A percentile compares a stretch with the other conserved stretches of the same genome.
These are phyloP conservation scores for Argynnis bischoffii DNA, from an alignment of 2,888 invertebrate species.

Conservation along the genomic window DNA sequence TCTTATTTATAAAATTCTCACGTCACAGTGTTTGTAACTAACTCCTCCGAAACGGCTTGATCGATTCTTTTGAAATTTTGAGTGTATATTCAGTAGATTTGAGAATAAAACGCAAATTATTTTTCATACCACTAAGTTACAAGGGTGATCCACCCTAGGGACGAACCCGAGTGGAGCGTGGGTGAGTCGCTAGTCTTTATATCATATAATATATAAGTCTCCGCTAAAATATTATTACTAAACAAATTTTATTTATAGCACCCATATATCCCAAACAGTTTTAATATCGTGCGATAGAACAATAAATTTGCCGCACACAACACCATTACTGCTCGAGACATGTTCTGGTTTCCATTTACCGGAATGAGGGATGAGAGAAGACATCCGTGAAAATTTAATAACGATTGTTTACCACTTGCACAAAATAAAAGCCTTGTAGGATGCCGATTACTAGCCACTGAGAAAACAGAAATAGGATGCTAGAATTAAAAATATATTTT, in stretches of 20 bases:
- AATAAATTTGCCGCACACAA: slow-evolving; percentile 39
- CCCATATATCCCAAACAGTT: slow-evolving; percentile 17
- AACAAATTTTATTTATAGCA: slow-evolving; percentile 9
- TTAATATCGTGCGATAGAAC: slow-evolving; percentile 26
- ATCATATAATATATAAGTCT: too few species aligned
- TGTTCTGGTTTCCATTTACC: slow-evolving; percentile 61
- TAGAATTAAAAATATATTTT: slow-evolving; percentile 39
- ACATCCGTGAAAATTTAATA: slow-evolving; percentile 79
- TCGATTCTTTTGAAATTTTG: too few species aligned
- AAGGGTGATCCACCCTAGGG: too few species aligned
- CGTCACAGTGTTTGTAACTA: too few species aligned
- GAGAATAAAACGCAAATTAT: too few species aligned
- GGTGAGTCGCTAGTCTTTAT: too few species aligned
- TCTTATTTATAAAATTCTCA: too few species aligned
- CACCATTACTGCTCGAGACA: slow-evolving; percentile 54
- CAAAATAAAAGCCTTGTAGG: slow-evolving; percentile 69
- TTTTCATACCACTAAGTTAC: too few species aligned
- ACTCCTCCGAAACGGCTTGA: too few species aligned
- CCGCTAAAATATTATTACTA: slow-evolving; percentile 6
- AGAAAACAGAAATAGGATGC: slow-evolving; percentile 36
- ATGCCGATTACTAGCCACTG: slow-evolving; percentile 56
- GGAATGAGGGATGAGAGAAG: slow-evolving; percentile 61
- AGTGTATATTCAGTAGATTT: too few species aligned
- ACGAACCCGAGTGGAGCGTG: too few species aligned
- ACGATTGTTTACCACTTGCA: slow-evolving; percentile 77